Percentiles rank a stretch among this genome's conserved stretches.
Evolutionary conservation across 2,113 vertebrate genomes (phyloP).

Genomic region (Rhipidura dahli): DNA sequence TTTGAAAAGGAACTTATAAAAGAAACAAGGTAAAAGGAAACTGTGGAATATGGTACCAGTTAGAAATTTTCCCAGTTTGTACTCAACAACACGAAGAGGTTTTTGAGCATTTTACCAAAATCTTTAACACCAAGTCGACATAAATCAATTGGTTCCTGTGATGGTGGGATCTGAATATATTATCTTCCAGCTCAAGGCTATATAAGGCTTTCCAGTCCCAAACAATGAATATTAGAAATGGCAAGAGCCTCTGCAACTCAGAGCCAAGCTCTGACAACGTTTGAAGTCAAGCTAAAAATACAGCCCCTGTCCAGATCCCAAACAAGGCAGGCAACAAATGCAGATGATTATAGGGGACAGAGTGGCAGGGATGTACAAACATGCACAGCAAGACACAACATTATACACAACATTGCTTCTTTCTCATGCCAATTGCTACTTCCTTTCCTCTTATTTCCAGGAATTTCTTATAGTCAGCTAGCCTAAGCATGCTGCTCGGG

Average conservation of each 20-base stretch:
- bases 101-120: not conserved
- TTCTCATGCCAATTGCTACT: not conserved
- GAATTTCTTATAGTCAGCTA: not conserved
- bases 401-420: not conserved
- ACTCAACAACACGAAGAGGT: not conserved
- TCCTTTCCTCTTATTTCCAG: not conserved
- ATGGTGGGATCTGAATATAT: not conserved
- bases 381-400: not conserved
- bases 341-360: not conserved
- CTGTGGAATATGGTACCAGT: not conserved
- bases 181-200: not conserved
- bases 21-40: not conserved
- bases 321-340: conserved; percentile 5
- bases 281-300: conserved; percentile 49
- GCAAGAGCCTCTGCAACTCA: not conserved
- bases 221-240: conserved; percentile 18
- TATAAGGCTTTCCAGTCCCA: conserved; percentile 12
- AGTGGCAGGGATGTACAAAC: not conserved
- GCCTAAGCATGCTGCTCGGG: not conserved
- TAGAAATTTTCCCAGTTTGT: not conserved
- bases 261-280: conserved; percentile 20
- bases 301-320: not conserved
- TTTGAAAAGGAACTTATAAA: not conserved
- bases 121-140: not conserved
- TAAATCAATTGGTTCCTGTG: not conserved